Base-by-base conservation (phyloP, 2,113 vertebrate genomes). In the Psammodynastes pulverulentus region DNA sequence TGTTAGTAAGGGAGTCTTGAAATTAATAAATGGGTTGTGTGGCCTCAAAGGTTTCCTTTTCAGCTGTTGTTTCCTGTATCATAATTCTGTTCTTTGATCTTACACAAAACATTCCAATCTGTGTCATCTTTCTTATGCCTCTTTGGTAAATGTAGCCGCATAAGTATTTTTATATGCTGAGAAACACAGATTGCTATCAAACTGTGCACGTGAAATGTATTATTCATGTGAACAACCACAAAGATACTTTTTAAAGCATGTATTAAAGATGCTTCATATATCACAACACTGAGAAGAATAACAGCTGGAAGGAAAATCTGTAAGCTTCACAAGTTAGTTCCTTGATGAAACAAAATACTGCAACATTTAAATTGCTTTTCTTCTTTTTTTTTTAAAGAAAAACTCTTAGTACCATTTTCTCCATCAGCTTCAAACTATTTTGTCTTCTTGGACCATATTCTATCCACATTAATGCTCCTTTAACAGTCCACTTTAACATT, bases 31-130 rank as follows among this genome's bases (percentile, higher is more conserved):
- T 94, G 84, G 94, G 39, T 15, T 96, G 95, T 93, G 96, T 56
- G 93, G 95, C 92, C 90, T 92, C 92, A 93, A 93, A 96, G 94
- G 95, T 95, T 95, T 97, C 94, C 88, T 94, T 94, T 95, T 94
- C 67, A 89, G 93, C 94, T 95, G 95, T 95, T 96, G 89, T 95
- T 98, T 98, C 97, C 97, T 97, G 93, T 45, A 94, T 94, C 95
- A 94, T 97, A 97, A 97, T 97, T 97, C 93, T 89, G 24, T 96
- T 94, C 97, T 98, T 98, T 98, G 97, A 98, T 98, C 97, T 98
- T 94, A 86, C 8, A 48, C 93, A 94, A 85, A 94, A 93, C 95
- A 52, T 94, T 95, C 94, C 96, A 96, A 96, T 96, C 94, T 96
- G n/a, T 95, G 95, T 96, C 94, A 97, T 96, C 94, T 95, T 95